Evolutionary conservation across 2,797 vertebrate species (phyloP), one percentile per base, ranked within the genome.

Genomic region (Neopelma chrysocephalum): DNA sequence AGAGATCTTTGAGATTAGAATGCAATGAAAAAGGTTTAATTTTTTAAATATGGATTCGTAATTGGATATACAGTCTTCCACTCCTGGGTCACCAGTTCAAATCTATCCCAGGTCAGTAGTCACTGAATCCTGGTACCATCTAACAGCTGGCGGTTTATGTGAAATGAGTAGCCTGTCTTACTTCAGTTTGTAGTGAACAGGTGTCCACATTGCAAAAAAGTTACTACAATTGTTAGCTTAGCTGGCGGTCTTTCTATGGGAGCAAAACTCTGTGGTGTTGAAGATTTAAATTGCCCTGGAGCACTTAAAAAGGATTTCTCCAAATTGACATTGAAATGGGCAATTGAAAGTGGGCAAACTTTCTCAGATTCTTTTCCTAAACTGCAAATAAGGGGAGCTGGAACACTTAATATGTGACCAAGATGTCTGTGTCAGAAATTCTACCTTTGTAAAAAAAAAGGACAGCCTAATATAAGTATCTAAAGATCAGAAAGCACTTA

Each of bases 71-170:
- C 29, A 51, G 68, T 50, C 96, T 96, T 95, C 96, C 86, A 96
- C 53, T 71, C 57, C 81, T 95, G 84, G 96, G 96, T 96, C 96
- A 97, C 90, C 78, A 93, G 96, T 96, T 95, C 86, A 97, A 61
- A 82, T 92, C 95, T 95, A 54, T 92, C 90, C 57, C 92, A 96
- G 93, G 86, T 95, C 94, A 88, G 76, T 94, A 96, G 94, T 95
- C 72, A 96, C 93, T 87, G 95, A 96, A 96, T 96, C 94, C 91
- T 78, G 86, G 95, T 95, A 90, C 85, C 83, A 72, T 84, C 85
- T 76, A 96, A 96, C 95, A 96, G 96, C 96, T 96, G 96, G 90
- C 93, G 95, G 82, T 95, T 96, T 96, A 92, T 95, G 89, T 96
- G 96, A 97, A 94, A 97, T 66, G 87, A 93, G 96, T 96, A 96